Conservation (phyloP, 1,140 invertebrate species). For the Limonius californicus region DNA sequence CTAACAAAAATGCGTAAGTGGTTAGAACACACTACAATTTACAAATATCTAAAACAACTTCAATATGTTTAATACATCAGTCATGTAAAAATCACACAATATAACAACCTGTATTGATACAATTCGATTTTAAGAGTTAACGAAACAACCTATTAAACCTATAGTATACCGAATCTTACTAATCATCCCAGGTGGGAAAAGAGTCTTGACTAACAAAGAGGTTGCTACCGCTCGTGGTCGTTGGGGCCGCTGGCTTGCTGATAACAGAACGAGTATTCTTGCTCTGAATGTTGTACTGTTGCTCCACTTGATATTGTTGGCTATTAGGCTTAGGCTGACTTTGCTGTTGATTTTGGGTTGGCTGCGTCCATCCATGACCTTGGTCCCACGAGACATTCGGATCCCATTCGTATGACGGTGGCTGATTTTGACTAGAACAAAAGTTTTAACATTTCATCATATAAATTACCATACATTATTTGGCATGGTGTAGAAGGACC, state of each 20-base stretch:
- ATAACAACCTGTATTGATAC: conserved; percentile 9
- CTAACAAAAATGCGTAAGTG: background rate
- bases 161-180: conserved; percentile 25
- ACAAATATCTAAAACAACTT: conserved; percentile 14
- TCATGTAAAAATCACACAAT: conserved; percentile 18
- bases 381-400: conserved; percentile 44
- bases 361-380: conserved; percentile 31
- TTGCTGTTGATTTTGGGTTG: conserved; percentile 31
- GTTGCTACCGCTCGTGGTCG: conserved; percentile 15
- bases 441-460: no score
- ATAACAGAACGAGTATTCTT: conserved; percentile 47
- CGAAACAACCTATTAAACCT: background rate
- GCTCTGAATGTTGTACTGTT: conserved; percentile 46
- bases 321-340: conserved; percentile 31
- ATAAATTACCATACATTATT: background rate
- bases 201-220: conserved; percentile 43
- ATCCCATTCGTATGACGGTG: conserved; percentile 45
- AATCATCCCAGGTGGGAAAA: conserved; percentile 49
- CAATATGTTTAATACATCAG: conserved; percentile 15
- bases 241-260: conserved; percentile 19
- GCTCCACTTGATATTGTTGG: conserved; percentile 45
- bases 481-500: no score
- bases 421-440: conserved; percentile 43
- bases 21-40: conserved; percentile 10
- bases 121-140: conserved; percentile 4